A percentile compares a stretch with the other conserved stretches of the same genome.
phyloP scores from a whole-genome alignment of 2,888 invertebrate species.

The Phalera bucephala region DNA sequence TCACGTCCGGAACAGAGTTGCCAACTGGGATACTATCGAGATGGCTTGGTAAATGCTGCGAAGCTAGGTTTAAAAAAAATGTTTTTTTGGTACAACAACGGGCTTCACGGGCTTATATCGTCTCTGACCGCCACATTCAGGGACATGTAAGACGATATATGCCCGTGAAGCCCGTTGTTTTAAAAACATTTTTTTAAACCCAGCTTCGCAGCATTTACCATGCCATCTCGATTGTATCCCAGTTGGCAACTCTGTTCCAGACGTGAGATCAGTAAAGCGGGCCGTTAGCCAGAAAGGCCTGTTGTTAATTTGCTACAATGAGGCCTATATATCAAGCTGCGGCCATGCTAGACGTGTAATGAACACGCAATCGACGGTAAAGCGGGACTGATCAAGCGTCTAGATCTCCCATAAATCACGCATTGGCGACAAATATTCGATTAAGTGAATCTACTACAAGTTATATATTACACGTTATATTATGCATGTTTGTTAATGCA shows the following conservation, averaged over 20 bases:
- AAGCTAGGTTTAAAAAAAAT: no score
- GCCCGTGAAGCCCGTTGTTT: no score
- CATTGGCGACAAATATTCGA: no score
- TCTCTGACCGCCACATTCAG: no score
- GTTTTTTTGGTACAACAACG: conserved; percentile 1
- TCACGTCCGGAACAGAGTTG: conserved; percentile 33
- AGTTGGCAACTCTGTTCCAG: conserved; percentile 22
- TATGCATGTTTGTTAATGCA: no score
- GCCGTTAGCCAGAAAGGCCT: conserved; percentile 67
- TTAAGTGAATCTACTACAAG: no score
- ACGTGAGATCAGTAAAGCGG: conserved; percentile 57
- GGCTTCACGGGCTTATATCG: neutral
- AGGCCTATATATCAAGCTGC: conserved; percentile 61
- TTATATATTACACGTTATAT: no score
- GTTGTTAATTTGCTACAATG: conserved; percentile 74
- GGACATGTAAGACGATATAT: no score
- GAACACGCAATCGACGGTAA: conserved; percentile 45
- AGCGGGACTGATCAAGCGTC: conserved; percentile 41
- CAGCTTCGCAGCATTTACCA: no score
- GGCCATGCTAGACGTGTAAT: conserved; percentile 45
- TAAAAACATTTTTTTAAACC: no score
- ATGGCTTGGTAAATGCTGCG: no score
- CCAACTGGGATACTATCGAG: conserved; percentile 25
- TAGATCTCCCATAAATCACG: conserved; percentile 46
- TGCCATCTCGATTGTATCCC: conserved; percentile 26